Conservation (phyloP, 2,797 vertebrate genomes). For the Sebastes kiyomatsui region DNA sequence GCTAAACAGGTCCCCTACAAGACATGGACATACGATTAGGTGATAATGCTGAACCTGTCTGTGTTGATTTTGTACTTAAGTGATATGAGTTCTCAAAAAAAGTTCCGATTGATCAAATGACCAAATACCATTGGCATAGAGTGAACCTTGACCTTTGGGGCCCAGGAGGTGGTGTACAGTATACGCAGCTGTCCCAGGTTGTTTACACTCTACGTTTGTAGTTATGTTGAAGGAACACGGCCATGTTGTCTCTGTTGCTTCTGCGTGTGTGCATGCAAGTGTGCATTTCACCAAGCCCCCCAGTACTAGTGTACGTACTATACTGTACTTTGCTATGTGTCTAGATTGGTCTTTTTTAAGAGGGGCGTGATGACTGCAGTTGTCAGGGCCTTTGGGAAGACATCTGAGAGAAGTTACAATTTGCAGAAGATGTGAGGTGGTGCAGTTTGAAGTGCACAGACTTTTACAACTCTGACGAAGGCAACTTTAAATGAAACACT, state of each 20-base stretch:
- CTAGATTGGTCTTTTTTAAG: background rate
- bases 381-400: background rate
- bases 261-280: background rate
- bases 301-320: too few relatives aligned
- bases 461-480: background rate
- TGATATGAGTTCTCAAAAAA: too few relatives aligned
- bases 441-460: background rate
- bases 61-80: too few relatives aligned
- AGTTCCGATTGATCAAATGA: too few relatives aligned
- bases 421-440: background rate
- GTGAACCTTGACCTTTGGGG: too few relatives aligned
- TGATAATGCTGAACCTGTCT: too few relatives aligned
- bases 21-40: too few relatives aligned
- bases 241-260: background rate
- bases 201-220: background rate
- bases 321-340: too few relatives aligned
- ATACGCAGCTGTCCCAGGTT: background rate
- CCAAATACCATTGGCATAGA: too few relatives aligned
- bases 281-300: too few relatives aligned
- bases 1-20: too few relatives aligned
- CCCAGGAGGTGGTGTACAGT: too few relatives aligned
- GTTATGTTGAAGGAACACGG: background rate
- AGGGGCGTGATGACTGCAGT: background rate
- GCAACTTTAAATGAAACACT: background rate
- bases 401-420: background rate